A percentile compares a stretch with the other conserved stretches of the same genome.
These are phyloP conservation scores for Etheostoma spectabile DNA, from an alignment of 2,113 vertebrate species.

Conservation along the genomic window DNA sequence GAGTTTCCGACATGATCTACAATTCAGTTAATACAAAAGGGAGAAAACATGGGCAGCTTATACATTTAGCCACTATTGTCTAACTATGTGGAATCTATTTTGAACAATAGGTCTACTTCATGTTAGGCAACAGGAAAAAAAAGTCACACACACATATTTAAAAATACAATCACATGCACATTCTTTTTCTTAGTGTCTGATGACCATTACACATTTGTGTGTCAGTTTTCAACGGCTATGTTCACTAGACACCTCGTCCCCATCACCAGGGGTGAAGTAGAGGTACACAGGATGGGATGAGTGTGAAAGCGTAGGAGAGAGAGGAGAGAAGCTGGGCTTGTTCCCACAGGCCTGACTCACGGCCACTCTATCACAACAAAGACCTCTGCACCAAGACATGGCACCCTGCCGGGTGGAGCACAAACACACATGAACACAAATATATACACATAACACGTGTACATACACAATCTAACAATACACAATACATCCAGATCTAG, in stretches of 20 bases:
- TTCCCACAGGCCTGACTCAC: constrained; percentile 79
- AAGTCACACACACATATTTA: not conserved
- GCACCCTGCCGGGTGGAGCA: constrained; percentile 71
- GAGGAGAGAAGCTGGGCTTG: constrained; percentile 68
- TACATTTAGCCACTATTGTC: not conserved
- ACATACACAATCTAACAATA: not conserved
- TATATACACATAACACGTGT: constrained; percentile 27
- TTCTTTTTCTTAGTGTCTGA: constrained; percentile 73
- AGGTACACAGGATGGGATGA: constrained; percentile 72
- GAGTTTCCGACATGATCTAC: not conserved
- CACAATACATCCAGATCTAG: constrained; percentile 7
- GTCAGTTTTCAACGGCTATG: constrained; percentile 73
- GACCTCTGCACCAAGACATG: constrained; percentile 61
- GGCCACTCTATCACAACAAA: constrained; percentile 69
- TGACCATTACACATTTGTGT: constrained; percentile 64
- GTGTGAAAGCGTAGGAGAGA: constrained; percentile 80
- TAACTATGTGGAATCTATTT: constrained; percentile 10
- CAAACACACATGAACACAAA: constrained; percentile 60
- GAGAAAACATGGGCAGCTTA: not conserved
- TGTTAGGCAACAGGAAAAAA: not conserved
- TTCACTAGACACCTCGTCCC: constrained; percentile 62
- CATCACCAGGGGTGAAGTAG: constrained; percentile 65
- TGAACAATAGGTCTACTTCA: not conserved
- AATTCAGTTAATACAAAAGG: not conserved
- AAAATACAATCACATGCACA: constrained; percentile 19